phyloP scores from a whole-genome alignment of 2,113 vertebrate genomes.

The Phoxinus phoxinus region DNA sequence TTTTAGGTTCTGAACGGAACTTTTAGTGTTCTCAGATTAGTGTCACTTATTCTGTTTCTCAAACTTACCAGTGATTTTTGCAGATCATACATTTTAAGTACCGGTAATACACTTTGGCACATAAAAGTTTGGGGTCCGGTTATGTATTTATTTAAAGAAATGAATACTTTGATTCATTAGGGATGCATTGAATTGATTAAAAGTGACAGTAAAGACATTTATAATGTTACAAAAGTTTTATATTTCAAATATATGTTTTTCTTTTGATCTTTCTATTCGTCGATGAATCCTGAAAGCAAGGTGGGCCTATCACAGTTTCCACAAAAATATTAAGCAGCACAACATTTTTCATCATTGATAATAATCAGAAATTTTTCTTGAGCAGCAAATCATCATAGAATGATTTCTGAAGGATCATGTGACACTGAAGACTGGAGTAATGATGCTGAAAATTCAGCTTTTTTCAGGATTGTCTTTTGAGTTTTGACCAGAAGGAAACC shows the following conservation, averaged over 20 bases:
- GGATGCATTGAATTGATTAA: too few species aligned
- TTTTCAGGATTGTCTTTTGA: background rate
- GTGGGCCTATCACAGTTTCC: too few species aligned
- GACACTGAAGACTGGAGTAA: background rate
- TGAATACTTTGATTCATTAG: background rate
- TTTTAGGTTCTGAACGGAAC: background rate
- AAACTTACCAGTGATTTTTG: background rate
- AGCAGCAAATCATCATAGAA: background rate
- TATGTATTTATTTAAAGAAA: background rate
- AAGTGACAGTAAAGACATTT: too few species aligned
- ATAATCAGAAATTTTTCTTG: background rate
- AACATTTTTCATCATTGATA: too few species aligned
- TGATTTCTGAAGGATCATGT: background rate
- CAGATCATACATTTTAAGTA: background rate
- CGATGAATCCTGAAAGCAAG: background rate
- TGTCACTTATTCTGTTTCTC: background rate
- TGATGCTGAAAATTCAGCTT: background rate
- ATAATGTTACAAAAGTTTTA: too few species aligned
- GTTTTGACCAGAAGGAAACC: background rate
- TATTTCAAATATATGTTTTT: background rate
- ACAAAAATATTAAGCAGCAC: background rate
- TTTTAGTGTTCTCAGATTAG: background rate
- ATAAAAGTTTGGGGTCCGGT: background rate
- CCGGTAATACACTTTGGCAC: background rate
- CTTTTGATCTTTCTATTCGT: background rate